Evolutionary conservation across 2,888 invertebrate species (phyloP).

Genomic region (Mythimna albipuncta): DNA sequence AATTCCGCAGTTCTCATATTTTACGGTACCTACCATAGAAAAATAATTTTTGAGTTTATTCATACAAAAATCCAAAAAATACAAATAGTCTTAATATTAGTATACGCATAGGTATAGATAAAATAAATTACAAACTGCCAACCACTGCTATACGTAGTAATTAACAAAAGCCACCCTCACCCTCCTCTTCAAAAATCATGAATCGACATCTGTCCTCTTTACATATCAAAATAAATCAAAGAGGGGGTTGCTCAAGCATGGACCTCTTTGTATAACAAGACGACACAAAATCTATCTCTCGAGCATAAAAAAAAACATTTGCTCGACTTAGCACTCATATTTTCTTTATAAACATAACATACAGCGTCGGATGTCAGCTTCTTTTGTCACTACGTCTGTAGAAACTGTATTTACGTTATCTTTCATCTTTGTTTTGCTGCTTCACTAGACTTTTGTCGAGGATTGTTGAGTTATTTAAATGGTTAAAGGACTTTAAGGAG

Average conservation of each 20-base stretch:
- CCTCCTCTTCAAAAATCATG: conserved; percentile 55
- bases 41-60: too few relatives aligned
- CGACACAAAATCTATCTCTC: conserved; percentile 55
- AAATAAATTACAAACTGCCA: background rate
- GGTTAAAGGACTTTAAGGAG: conserved; percentile 14
- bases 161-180: conserved; percentile 21
- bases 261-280: conserved; percentile 65
- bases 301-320: conserved; percentile 49
- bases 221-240: conserved; percentile 72
- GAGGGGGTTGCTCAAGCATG: conserved; percentile 60
- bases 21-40: too few relatives aligned
- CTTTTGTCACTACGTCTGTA: conserved; percentile 55
- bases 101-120: too few relatives aligned
- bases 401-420: conserved; percentile 54
- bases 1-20: too few relatives aligned
- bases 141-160: conserved; percentile 20
- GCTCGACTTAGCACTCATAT: conserved; percentile 59
- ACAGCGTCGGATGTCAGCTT: conserved; percentile 42
- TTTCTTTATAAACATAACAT: conserved; percentile 65
- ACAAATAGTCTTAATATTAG: too few relatives aligned
- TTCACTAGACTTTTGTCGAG: conserved; percentile 30
- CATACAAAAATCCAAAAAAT: too few relatives aligned
- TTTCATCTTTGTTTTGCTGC: conserved; percentile 53
- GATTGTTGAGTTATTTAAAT: conserved; percentile 45
- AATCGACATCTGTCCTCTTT: conserved; percentile 66